Evolutionary conservation across 2,113 vertebrate genomes (phyloP).

Genomic region (Oriolus oriolus): DNA sequence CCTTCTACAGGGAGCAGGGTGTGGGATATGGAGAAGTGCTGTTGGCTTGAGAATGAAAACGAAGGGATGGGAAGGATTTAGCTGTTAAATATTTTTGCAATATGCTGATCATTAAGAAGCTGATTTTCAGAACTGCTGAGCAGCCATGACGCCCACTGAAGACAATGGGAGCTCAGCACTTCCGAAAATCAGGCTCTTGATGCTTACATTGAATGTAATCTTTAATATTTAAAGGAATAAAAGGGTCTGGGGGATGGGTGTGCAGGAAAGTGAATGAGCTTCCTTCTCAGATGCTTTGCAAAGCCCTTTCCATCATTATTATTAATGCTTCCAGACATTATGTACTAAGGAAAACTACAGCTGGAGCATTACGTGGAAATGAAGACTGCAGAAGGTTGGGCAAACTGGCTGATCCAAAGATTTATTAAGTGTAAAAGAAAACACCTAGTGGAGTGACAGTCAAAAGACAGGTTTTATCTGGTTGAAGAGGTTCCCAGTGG

Average conservation of each 20-base stretch:
- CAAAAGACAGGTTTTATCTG: not conserved
- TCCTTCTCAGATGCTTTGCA: conserved; percentile 16
- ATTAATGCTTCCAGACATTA: not conserved
- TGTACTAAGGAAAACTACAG: not conserved
- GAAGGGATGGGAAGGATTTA: not conserved
- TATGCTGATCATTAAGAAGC: not conserved
- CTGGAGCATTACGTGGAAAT: not conserved
- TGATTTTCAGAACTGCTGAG: conserved; percentile 49
- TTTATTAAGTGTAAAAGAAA: not conserved
- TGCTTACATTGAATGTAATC: not conserved
- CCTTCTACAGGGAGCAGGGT: not conserved
- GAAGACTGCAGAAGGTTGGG: not conserved
- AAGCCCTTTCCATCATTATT: not conserved
- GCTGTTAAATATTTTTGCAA: not conserved
- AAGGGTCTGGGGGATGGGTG: not conserved
- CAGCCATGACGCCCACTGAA: not conserved
- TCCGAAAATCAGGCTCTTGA: not conserved
- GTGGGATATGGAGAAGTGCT: not conserved
- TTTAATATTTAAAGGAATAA: conserved; percentile 35
- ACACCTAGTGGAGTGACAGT: not conserved
- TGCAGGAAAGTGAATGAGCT: conserved; percentile 1
- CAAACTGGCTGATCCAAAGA: not conserved
- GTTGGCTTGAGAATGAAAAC: not conserved
- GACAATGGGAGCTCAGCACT: conserved; percentile 38
- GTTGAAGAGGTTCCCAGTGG: not conserved